Evolutionary conservation across 2,888 invertebrate genomes (phyloP).

Genomic region (Scaptomyza reducta): DNA sequence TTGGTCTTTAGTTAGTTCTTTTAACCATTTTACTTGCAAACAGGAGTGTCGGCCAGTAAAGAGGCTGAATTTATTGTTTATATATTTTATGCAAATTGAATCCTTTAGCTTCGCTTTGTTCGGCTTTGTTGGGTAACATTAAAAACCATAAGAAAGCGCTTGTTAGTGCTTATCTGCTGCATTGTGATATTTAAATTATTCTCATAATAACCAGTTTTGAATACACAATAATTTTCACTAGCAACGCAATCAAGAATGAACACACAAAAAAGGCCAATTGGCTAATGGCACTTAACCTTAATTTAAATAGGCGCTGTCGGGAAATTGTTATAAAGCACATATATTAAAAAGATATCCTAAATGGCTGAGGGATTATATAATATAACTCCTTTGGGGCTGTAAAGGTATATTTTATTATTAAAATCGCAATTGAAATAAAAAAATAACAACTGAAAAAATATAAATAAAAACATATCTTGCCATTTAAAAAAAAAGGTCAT

Average conservation of each 20-base stretch:
- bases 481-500: background rate
- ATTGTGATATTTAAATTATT: constrained; percentile 20
- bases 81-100: constrained; percentile 64
- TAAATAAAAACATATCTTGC: background rate
- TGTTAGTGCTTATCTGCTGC: constrained; percentile 35
- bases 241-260: constrained; percentile 3
- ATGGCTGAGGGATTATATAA: background rate
- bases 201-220: constrained; percentile 11
- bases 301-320: background rate
- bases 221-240: constrained; percentile 20
- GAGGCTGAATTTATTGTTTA: constrained; percentile 61
- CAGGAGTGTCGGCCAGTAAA: constrained; percentile 24
- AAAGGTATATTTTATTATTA: background rate
- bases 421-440: background rate
- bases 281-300: background rate
- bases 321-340: background rate
- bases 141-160: background rate
- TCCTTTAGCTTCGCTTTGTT: constrained; percentile 31
- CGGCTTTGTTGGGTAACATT: constrained; percentile 7
- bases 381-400: background rate
- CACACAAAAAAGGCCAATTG: background rate
- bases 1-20: constrained; percentile 26
- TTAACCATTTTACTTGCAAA: constrained; percentile 9
- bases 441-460: no score
- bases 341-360: background rate